Evolutionary conservation across 2,888 invertebrate genomes (phyloP).

Genomic region (Drosophila multiciliata): DNA sequence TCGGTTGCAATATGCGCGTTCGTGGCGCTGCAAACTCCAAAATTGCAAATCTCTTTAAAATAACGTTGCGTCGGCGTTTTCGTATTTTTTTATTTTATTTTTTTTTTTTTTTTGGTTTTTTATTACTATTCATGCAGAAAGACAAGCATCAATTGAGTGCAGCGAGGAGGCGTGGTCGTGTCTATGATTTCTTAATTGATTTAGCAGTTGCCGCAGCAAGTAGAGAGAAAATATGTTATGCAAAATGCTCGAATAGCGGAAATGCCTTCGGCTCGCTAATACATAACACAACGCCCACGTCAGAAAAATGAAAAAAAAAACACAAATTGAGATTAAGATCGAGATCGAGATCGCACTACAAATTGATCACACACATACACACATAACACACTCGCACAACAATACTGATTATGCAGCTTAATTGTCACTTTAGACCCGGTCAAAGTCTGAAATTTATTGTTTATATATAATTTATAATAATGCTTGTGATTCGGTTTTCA

Average conservation of each 20-base stretch:
- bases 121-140: constrained; percentile 30
- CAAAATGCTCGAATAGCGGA: constrained; percentile 47
- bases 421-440: not conserved
- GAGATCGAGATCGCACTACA: constrained; percentile 32
- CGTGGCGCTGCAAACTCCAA: constrained; percentile 76
- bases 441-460: constrained; percentile 29
- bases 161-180: constrained; percentile 55
- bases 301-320: not conserved
- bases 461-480: constrained; percentile 18
- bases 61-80: constrained; percentile 41
- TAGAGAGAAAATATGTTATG: constrained; percentile 29
- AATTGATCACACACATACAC: constrained; percentile 40
- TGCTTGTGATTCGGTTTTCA: constrained; percentile 27
- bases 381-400: not conserved
- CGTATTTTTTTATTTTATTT: not conserved
- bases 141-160: constrained; percentile 45
- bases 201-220: constrained; percentile 50
- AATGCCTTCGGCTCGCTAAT: constrained; percentile 51
- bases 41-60: constrained; percentile 57
- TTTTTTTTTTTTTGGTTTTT: not conserved
- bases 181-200: constrained; percentile 76
- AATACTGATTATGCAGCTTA: not conserved
- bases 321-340: constrained; percentile 6
- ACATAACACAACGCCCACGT: constrained; percentile 46
- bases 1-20: constrained; percentile 57